Conservation (phyloP, 2,113 vertebrate species). For the Chaetops frenatus region DNA sequence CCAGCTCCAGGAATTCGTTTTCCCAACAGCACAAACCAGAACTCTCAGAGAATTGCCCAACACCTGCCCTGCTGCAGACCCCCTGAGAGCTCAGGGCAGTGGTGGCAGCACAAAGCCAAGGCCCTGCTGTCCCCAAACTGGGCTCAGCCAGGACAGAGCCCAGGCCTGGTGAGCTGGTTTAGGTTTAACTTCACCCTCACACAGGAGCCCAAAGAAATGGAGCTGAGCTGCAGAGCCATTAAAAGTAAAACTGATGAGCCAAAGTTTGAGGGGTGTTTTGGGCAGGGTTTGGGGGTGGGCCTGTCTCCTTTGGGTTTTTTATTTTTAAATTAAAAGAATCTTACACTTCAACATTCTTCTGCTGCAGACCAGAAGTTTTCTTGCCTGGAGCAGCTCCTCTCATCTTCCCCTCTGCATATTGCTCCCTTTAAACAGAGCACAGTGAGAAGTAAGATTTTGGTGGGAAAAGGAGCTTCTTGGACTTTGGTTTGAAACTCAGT, state of each 20-base stretch:
- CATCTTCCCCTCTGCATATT: constrained; percentile 99
- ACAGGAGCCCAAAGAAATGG: not conserved
- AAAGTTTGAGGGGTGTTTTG: not conserved
- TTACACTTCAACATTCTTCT: constrained; percentile 98
- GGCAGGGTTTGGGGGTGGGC: not conserved
- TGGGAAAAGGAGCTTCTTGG: not conserved
- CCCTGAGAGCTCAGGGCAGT: not conserved
- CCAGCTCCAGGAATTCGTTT: not conserved
- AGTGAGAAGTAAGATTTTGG: not conserved
- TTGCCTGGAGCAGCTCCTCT: constrained; percentile 97
- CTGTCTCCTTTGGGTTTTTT: not conserved
- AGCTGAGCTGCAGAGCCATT: not conserved
- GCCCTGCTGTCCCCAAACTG: not conserved
- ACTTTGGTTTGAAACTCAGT: not conserved
- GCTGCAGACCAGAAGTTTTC: constrained; percentile 92
- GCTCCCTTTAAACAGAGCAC: constrained; percentile 82
- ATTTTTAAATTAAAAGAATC: constrained; percentile 37
- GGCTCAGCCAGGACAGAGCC: not conserved
- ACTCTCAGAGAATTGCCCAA: not conserved
- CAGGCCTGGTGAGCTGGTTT: not conserved
- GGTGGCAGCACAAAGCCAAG: not conserved
- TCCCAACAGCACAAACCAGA: not conserved
- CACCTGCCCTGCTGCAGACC: not conserved
- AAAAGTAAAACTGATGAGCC: not conserved
- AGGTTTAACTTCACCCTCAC: not conserved